Base-by-base conservation (phyloP, 1,140 invertebrate genomes). In the Hylyphantes graminicola region DNA sequence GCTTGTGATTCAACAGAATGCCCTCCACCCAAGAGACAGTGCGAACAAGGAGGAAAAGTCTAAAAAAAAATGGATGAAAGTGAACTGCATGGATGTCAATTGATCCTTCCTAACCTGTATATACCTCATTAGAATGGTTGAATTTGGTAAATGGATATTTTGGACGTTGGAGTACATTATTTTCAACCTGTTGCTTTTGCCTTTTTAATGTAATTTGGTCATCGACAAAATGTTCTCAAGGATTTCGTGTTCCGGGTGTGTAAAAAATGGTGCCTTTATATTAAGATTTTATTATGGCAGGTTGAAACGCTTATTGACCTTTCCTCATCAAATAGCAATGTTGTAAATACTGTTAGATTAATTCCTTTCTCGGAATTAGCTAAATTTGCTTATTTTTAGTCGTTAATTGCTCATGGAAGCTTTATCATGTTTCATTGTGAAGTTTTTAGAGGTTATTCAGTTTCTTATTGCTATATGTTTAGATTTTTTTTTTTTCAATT, bases 31-130 rank as follows among this genome's bases (percentile, higher is more conserved):
- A 35, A 35, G 35, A 35, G 35, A 35, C 35, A 35, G 35, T 35
- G 35, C 35, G 35, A 35, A 35, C 35, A 35, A 35, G 35, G 35
- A 35, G 35, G 35, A 35, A 35, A 35, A 35, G 2, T 17, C 57
- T 55, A n/a, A 76, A 76, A 8, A 63, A 80, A 50, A 81, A 11
- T 63, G 55, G 48, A 73, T 21, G 57, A 53, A 9, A 59, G 13
- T 59, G 48, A 15, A 35, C 21, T 63, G 68, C 54, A 50, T 54
- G 21, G 55, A 74, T 74, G 73, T 61, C 72, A 64, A 19, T 83
- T 83, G 80, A 57, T 83, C 80, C 72, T 83, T 83, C 80, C 72
- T 83, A 83, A 74, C 63, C 72, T 83, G 80, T 83, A 83, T 54
- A 83, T 83, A 83, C 80, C 80, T 83, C 80, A 83, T 83, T 83